phyloP scores from a whole-genome alignment of 2,113 vertebrate species.

The Carettochelys insculpta region DNA sequence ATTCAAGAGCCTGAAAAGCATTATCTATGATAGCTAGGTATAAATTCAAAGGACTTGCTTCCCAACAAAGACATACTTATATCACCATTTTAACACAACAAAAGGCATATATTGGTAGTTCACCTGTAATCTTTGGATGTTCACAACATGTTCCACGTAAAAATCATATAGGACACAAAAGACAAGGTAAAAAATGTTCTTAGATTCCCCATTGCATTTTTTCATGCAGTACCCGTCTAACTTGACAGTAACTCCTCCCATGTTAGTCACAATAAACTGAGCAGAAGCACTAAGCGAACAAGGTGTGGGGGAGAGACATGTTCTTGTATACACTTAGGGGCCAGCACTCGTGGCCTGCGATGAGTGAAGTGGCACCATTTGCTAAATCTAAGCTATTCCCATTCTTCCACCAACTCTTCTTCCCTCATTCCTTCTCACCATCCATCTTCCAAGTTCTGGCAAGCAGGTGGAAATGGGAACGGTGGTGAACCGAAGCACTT shows the following conservation, averaged over 20 bases:
- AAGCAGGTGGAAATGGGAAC: neutral
- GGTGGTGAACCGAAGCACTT: neutral
- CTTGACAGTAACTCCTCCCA: neutral
- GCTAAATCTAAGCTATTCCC: neutral
- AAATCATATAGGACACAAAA: slow-evolving; percentile 10
- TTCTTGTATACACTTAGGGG: neutral
- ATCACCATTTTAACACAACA: neutral
- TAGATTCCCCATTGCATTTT: neutral
- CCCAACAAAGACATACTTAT: slow-evolving; percentile 14
- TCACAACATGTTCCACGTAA: neutral
- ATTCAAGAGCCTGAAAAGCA: slow-evolving; percentile 4
- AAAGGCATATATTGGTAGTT: neutral
- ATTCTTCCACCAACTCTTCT: neutral
- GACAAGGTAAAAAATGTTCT: neutral
- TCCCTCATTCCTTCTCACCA: neutral
- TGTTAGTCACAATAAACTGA: too few relatives aligned
- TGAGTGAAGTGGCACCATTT: neutral
- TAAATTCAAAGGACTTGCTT: neutral
- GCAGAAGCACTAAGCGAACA: too few relatives aligned
- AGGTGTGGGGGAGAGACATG: too few relatives aligned
- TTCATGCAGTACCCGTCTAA: neutral
- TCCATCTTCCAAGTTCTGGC: neutral
- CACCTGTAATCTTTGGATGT: neutral
- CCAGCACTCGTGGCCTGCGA: neutral
- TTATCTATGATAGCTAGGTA: neutral